Base-by-base conservation (phyloP, 2,113 vertebrate species). In the Spilogale gracilis region DNA sequence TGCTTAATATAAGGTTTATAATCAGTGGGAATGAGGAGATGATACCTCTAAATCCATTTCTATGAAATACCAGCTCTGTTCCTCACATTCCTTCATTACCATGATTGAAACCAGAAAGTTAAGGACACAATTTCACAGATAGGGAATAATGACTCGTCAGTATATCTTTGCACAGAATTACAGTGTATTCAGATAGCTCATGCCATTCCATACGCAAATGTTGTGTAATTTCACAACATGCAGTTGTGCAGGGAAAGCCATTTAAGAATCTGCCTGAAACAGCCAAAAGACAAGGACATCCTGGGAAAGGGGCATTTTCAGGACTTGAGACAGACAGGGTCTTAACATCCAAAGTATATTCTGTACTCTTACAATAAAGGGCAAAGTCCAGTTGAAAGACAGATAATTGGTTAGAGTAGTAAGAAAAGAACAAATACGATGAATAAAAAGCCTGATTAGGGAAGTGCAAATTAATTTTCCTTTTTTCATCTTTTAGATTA, bases 271-370 rank as follows among this genome's bases (percentile, higher is more conserved):
- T 58, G 54, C 74, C 27, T 94, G 73, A 95, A 96, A 96, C 16
- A 87, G 45, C 92, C 74, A 87, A 78, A 95, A 89, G 54, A 60
- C 25, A 84, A 88, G 81, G 32, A 91, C 73, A 89, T 89, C 43
- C 63, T 94, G 38, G 48, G 23, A 65, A 95, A 94, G 95, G n/a
- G 88, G 20, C 56, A 65, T 80, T 96, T 89, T 92, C 54, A 92
- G 27, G 23, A 9, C 58, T 95, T 94, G 67, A 87, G 89, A 89
- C 79, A 65, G 71, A 71, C 50, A 95, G 45, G 20, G 23, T 84
- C 17, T 89, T 91, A 84, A 87, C 38, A 91, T 91, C 61, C 60
- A 89, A 90, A 91, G 84, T 93, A 63, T 67, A 92, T 95, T 97
- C 90, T 93, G 32, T 94, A 81, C 32, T 94, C 48, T 79, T 81